These are phyloP conservation scores for Tetragnatha montana DNA, from an alignment of 2,888 invertebrate species.

Conservation along the genomic window DNA sequence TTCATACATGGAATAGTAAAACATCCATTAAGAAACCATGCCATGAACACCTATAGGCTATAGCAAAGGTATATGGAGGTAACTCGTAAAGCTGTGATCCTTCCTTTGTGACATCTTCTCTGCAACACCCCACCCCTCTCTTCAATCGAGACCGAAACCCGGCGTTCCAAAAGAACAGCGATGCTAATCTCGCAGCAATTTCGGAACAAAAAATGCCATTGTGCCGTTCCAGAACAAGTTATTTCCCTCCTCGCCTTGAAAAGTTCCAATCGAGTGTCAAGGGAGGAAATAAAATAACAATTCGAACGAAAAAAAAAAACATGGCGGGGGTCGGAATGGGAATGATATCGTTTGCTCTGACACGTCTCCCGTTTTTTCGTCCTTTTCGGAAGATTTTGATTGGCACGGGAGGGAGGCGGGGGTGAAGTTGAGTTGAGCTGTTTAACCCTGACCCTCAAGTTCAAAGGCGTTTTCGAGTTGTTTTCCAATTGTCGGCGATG, in stretches of 20 bases:
- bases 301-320: not conserved
- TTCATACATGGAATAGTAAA: no score
- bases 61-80: no score
- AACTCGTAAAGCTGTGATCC: no score
- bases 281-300: not conserved
- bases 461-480: not conserved
- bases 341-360: slow-evolving; percentile 53
- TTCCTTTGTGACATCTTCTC: no score
- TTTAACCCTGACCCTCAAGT: not conserved
- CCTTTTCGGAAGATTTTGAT: not conserved
- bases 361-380: slow-evolving; percentile 44
- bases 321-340: not conserved
- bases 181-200: not conserved
- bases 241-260: slow-evolving; percentile 7
- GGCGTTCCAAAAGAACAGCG: no score
- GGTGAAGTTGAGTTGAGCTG: not conserved
- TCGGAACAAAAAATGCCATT: slow-evolving; percentile 12
- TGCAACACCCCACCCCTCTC: no score
- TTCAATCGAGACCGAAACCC: no score
- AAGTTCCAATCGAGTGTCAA: slow-evolving; percentile 39
- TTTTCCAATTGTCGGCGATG: not conserved
- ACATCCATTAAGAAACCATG: no score
- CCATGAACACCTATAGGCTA: no score
- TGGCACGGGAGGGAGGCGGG: not conserved
- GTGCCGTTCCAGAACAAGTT: slow-evolving; percentile 11